Evolutionary conservation across 2,888 invertebrate species (phyloP).

Genomic region (Strigamia maritima): DNA sequence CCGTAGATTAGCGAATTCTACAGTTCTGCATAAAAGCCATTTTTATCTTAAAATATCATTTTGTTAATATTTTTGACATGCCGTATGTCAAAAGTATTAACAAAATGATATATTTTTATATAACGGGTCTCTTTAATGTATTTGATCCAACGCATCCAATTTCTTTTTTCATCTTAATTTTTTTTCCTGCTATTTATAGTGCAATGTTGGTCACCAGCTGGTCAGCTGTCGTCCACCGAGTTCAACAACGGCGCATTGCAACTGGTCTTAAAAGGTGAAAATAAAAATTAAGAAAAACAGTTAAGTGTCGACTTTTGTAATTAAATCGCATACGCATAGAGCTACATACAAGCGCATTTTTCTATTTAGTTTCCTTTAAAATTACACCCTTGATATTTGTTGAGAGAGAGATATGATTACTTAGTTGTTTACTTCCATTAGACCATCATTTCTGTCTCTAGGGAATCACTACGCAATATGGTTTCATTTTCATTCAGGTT

Average conservation of each 20-base stretch:
- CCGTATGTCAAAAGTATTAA: too few species aligned
- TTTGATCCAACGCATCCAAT: background rate
- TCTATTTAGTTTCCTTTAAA: background rate
- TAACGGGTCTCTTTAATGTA: background rate
- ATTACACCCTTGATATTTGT: background rate
- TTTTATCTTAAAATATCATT: too few species aligned
- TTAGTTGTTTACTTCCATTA: background rate
- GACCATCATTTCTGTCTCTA: background rate
- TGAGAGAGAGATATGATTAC: background rate
- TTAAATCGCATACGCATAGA: background rate
- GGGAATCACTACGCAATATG: background rate
- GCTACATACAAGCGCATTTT: background rate
- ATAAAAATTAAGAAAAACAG: slow-evolving; percentile 15
- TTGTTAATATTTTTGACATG: too few species aligned
- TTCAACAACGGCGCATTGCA: slow-evolving; percentile 33
- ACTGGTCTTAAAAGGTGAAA: slow-evolving; percentile 35
- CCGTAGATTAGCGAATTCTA: too few species aligned
- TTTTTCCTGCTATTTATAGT: background rate
- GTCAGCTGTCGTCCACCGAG: background rate
- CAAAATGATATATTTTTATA: background rate
- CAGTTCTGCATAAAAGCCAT: too few species aligned
- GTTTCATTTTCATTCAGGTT: slow-evolving; percentile 18
- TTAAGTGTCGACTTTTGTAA: background rate
- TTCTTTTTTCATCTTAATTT: slow-evolving; percentile 16
- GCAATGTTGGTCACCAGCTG: slow-evolving; percentile 13